Evolutionary conservation across 2,888 invertebrate species (phyloP).

Genomic region (Patella ulyssiponensis): DNA sequence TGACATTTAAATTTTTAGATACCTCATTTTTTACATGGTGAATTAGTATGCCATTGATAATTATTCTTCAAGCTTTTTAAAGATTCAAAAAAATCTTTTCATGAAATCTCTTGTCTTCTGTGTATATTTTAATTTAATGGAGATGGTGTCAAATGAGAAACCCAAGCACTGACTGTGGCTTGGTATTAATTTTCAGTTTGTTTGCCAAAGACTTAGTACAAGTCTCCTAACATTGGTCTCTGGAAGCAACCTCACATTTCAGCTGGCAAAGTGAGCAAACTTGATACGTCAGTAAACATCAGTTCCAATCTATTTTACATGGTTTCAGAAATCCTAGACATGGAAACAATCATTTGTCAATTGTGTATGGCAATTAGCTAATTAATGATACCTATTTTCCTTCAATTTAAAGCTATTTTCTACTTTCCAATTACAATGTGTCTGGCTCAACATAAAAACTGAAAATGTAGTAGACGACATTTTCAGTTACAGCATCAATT

Average conservation of each 20-base stretch:
- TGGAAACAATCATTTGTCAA: constrained; percentile 26
- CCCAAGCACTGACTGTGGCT: not conserved
- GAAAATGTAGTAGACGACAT: no score
- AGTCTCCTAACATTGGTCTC: not conserved
- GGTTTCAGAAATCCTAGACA: constrained; percentile 7
- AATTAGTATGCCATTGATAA: no score
- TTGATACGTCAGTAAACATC: constrained; percentile 3
- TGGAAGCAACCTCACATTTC: not conserved
- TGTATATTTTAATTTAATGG: no score
- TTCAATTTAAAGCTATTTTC: constrained; percentile 21
- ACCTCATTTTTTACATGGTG: no score
- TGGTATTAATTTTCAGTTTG: constrained; percentile 1
- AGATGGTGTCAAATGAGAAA: not conserved
- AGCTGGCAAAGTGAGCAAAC: constrained; percentile 5
- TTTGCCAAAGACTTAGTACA: not conserved
- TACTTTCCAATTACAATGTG: constrained; percentile 25
- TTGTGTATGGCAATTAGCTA: constrained; percentile 26
- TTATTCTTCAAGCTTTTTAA: no score
- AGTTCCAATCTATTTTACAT: constrained; percentile 10
- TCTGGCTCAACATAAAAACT: not conserved
- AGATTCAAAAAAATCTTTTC: no score
- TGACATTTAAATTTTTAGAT: no score
- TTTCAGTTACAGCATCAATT: no score
- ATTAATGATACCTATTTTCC: constrained; percentile 26
- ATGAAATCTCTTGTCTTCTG: no score